Percentiles rank a stretch among this genome's conserved stretches.
phyloP scores from a whole-genome alignment of 64 coral and sea anemone genomes.

The Montipora cactus region DNA sequence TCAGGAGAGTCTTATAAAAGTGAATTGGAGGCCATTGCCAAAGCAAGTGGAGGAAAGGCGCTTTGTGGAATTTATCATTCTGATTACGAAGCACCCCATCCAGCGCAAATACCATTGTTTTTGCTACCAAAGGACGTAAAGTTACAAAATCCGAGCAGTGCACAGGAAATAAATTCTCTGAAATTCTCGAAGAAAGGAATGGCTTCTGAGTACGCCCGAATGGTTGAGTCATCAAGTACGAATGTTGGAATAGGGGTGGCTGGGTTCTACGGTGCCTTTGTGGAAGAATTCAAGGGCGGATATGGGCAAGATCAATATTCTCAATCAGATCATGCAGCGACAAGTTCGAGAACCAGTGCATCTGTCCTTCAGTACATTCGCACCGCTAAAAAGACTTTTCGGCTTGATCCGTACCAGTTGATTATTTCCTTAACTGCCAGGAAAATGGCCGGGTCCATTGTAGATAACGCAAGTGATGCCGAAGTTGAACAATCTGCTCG shows the following conservation, averaged over 20 bases:
- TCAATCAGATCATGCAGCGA: too few species aligned
- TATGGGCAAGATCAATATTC: not conserved
- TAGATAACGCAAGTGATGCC: not conserved
- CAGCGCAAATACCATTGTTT: slow-evolving; percentile 18
- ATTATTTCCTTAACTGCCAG: not conserved
- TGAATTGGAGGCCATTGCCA: not conserved
- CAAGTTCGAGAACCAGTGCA: not conserved
- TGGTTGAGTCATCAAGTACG: slow-evolving; percentile 10
- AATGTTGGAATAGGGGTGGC: slow-evolving; percentile 26
- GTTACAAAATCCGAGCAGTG: not conserved
- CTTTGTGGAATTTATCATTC: slow-evolving; percentile 48
- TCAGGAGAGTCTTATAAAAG: not conserved
- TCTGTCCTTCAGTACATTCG: slow-evolving; percentile 34
- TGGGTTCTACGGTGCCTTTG: slow-evolving; percentile 6
- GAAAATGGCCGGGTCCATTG: slow-evolving; percentile 9
- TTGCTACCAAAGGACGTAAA: not conserved
- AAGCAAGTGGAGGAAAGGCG: slow-evolving; percentile 43
- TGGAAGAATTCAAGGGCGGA: not conserved
- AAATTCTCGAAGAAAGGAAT: slow-evolving; percentile 17
- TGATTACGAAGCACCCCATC: slow-evolving; percentile 9
- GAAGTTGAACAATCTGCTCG: not conserved
- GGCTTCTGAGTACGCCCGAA: slow-evolving; percentile 14
- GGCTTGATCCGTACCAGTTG: not conserved
- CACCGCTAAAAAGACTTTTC: slow-evolving; percentile 32
- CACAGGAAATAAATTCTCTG: not conserved